A percentile compares a stretch with the other conserved stretches of the same genome.
These are phyloP conservation scores for Spondyliosoma cantharus DNA, from an alignment of 2,797 vertebrate genomes.

Conservation along the genomic window DNA sequence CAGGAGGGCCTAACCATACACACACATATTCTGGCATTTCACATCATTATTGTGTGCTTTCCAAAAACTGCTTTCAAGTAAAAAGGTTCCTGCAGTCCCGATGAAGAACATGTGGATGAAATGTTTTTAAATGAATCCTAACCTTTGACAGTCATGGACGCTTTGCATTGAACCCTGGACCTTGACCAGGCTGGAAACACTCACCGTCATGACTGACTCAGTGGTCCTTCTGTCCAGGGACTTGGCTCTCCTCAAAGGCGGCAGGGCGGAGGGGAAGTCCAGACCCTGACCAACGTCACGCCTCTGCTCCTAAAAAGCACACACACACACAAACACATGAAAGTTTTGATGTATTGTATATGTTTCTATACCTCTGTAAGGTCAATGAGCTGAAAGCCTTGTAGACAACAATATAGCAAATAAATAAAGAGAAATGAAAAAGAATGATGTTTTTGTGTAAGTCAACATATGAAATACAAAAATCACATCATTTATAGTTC, in stretches of 20 bases:
- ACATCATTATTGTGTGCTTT: no score
- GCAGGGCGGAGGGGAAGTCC: conserved; percentile 83
- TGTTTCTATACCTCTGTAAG: neutral
- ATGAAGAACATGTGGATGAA: neutral
- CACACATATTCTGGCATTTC: neutral
- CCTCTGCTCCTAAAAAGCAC: conserved; percentile 77
- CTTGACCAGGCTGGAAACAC: conserved; percentile 25
- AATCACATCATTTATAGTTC: neutral
- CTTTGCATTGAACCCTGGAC: neutral
- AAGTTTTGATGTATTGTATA: neutral
- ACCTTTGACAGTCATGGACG: neutral
- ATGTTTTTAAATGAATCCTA: neutral
- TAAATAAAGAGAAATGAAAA: neutral
- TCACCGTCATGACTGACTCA: conserved; percentile 89
- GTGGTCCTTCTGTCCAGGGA: conserved; percentile 88
- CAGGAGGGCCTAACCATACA: neutral
- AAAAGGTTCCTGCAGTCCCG: neutral
- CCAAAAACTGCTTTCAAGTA: no score
- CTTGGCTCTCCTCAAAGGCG: conserved; percentile 87
- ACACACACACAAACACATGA: conserved; percentile 7
- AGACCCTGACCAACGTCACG: conserved; percentile 66
- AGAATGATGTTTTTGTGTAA: neutral
- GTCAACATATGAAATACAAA: neutral
- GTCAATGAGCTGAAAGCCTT: neutral
- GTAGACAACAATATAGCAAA: neutral